These are phyloP conservation scores for Verasper variegatus DNA, from an alignment of 2,113 vertebrate genomes.

Conservation along the genomic window DNA sequence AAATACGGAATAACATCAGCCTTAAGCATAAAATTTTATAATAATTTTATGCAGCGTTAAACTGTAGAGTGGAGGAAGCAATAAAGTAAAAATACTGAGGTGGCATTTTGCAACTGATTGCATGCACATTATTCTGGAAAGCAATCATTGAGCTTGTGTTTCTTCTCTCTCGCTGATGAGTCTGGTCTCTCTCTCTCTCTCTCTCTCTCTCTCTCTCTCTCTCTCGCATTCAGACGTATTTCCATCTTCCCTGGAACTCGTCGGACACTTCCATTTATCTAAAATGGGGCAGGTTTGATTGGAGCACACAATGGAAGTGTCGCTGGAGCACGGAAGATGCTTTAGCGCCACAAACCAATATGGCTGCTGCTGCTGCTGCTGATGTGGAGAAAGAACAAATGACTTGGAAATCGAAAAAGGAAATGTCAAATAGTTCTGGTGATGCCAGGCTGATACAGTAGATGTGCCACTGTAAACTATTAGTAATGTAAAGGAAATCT, in stretches of 20 bases:
- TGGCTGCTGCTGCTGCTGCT: not conserved
- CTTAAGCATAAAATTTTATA: not conserved
- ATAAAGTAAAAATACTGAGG: not conserved
- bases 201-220: too few species aligned
- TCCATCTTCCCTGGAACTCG: not conserved
- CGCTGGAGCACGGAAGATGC: not conserved
- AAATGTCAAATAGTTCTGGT: not conserved
- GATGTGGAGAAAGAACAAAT: not conserved
- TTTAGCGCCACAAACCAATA: not conserved
- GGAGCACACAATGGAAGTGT: too few species aligned
- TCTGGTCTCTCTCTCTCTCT: not conserved
- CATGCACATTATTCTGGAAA: not conserved
- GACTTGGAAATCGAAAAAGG: too few species aligned
- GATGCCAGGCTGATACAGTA: not conserved
- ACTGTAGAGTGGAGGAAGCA: not conserved
- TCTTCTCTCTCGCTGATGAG: not conserved
- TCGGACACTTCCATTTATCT: not conserved
- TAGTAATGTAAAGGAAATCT: not conserved
- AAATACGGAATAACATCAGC: not conserved
- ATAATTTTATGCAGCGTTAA: too few species aligned
- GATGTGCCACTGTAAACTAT: not conserved
- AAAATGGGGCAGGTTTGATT: not conserved
- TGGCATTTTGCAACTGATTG: not conserved
- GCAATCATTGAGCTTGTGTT: not conserved
- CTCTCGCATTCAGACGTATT: not conserved